Evolutionary conservation across 2,797 vertebrate genomes (phyloP).

Genomic region (Remorina albescens): DNA sequence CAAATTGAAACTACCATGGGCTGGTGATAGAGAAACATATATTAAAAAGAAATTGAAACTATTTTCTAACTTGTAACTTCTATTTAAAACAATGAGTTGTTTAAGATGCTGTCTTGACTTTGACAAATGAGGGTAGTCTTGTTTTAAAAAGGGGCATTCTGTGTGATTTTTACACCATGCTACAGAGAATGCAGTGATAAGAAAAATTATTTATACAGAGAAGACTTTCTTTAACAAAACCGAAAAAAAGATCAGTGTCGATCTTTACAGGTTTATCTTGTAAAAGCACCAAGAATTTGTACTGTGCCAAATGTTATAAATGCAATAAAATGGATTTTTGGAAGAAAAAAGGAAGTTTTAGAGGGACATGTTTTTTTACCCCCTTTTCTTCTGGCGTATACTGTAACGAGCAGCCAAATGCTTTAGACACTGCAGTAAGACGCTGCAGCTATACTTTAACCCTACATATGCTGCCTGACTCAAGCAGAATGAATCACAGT

Average conservation of each 20-base stretch:
- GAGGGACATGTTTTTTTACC: constrained; percentile 74
- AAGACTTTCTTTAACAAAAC: constrained; percentile 89
- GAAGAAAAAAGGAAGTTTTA: constrained; percentile 75
- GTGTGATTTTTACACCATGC: constrained; percentile 89
- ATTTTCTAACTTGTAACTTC: constrained; percentile 98
- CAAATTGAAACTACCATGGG: constrained; percentile 90
- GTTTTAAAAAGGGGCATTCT: constrained; percentile 88
- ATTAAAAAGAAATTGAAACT: constrained; percentile 92
- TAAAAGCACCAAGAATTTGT: constrained; percentile 93
- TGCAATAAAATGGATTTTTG: constrained; percentile 95
- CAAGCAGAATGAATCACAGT: constrained; percentile 69
- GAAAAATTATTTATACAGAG: constrained; percentile 90
- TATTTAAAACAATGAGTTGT: constrained; percentile 91
- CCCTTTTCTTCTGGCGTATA: constrained; percentile 76
- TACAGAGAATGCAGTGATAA: constrained; percentile 88
- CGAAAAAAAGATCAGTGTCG: constrained; percentile 85
- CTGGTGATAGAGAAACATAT: constrained; percentile 93
- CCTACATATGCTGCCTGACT: constrained; percentile 80
- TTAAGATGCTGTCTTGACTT: constrained; percentile 87
- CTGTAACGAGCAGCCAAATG: constrained; percentile 84
- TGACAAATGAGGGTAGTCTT: constrained; percentile 87
- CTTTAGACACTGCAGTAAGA: constrained; percentile 91
- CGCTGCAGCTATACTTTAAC: constrained; percentile 91
- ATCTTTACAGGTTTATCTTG: constrained; percentile 94
- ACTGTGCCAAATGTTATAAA: constrained; percentile 96